Evolutionary conservation across 2,797 vertebrate species (phyloP).

Genomic region (Eurystomus glaucurus): DNA sequence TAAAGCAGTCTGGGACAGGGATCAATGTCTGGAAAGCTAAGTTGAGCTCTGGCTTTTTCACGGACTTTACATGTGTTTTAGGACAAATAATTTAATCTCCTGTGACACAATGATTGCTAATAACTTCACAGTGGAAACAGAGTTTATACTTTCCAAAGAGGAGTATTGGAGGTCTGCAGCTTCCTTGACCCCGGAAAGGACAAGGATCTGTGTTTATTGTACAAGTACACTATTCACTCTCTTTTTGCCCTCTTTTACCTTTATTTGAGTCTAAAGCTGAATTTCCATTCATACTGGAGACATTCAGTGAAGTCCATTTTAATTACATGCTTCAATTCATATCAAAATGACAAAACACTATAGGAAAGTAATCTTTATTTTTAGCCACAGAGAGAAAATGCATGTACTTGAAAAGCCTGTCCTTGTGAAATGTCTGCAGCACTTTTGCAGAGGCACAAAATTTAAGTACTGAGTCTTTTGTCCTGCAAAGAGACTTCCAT

Average conservation of each 20-base stretch:
- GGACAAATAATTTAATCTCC: background rate
- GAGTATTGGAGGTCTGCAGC: background rate
- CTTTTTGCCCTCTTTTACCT: background rate
- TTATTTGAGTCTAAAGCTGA: background rate
- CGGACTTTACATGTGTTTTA: background rate
- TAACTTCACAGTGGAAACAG: background rate
- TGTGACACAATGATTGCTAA: background rate
- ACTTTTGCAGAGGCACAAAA: background rate
- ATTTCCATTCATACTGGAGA: background rate
- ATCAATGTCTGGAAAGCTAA: background rate
- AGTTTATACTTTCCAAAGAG: background rate
- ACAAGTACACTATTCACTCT: background rate
- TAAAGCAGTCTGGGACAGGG: background rate
- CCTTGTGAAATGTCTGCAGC: slow-evolving; percentile 16
- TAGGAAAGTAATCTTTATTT: slow-evolving; percentile 17
- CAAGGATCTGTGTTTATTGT: background rate
- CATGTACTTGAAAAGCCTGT: background rate
- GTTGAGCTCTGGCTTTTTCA: background rate
- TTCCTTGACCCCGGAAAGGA: background rate
- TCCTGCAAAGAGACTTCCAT: slow-evolving; percentile 3
- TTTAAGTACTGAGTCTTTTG: background rate
- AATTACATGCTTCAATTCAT: background rate
- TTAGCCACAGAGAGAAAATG: slow-evolving; percentile 13
- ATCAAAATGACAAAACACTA: background rate
- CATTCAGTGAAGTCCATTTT: background rate